These are phyloP conservation scores for Chamaea fasciata DNA, from an alignment of 2,113 vertebrate species.

Conservation along the genomic window DNA sequence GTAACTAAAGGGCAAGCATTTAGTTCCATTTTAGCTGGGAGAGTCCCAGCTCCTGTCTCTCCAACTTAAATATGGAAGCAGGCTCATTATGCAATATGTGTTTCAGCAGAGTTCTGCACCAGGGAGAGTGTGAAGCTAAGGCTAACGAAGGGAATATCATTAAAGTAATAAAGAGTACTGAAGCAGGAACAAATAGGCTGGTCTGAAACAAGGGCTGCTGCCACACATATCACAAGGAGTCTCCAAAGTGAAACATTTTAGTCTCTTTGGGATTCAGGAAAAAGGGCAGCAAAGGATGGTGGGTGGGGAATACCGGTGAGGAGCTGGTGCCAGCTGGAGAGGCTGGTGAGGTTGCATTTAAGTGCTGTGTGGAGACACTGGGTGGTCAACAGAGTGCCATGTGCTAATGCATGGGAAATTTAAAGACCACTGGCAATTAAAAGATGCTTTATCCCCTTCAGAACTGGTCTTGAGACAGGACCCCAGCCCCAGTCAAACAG, in stretches of 20 bases:
- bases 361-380: not conserved
- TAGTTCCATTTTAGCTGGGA: conserved; percentile 29
- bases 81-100: not conserved
- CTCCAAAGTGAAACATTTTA: not conserved
- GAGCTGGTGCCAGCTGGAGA: not conserved
- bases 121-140: conserved; percentile 17
- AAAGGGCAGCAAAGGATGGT: rapidly evolving
- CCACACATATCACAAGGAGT: not conserved
- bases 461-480: not conserved
- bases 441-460: not conserved
- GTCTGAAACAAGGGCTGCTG: not conserved
- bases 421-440: not conserved
- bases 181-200: not conserved
- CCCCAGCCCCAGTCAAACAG: not conserved
- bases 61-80: not conserved
- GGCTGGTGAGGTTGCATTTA: not conserved
- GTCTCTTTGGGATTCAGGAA: not conserved
- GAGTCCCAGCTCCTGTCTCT: conserved; percentile 4
- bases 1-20: conserved; percentile 11
- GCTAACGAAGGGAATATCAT: not conserved
- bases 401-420: not conserved
- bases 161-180: not conserved
- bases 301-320: not conserved
- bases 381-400: not conserved
- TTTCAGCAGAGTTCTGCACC: not conserved